A percentile compares a stretch with the other conserved stretches of the same genome.
These are phyloP conservation scores for Astyanax mexicanus DNA, from an alignment of 2,797 vertebrate genomes.

Conservation along the genomic window DNA sequence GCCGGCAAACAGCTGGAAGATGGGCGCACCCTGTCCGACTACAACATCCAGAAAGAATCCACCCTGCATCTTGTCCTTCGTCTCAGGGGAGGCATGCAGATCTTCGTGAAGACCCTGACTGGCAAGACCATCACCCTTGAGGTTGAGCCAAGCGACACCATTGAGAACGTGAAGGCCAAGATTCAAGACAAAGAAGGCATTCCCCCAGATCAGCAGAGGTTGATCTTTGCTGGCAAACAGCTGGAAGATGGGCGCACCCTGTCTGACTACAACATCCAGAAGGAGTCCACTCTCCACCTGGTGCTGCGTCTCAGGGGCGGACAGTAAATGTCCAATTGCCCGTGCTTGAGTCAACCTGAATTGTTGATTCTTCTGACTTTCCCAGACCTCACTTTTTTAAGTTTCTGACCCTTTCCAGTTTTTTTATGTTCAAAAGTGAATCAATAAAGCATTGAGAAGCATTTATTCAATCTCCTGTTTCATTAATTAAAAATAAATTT, in stretches of 20 bases:
- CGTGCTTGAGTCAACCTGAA: not conserved
- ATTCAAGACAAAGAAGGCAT: constrained; percentile 71
- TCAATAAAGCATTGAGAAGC: constrained; percentile 41
- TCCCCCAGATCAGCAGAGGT: constrained; percentile 73
- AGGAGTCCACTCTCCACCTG: constrained; percentile 66
- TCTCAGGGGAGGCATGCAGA: constrained; percentile 71
- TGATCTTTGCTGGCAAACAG: constrained; percentile 68
- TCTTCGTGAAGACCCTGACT: constrained; percentile 53
- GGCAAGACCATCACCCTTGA: constrained; percentile 71
- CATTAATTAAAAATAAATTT: not conserved
- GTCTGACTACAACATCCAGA: constrained; percentile 76
- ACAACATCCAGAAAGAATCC: constrained; percentile 83
- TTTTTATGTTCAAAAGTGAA: not conserved
- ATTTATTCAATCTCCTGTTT: not conserved
- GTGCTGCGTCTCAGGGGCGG: constrained; percentile 65
- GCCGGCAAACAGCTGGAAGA: constrained; percentile 71
- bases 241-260: constrained; percentile 69
- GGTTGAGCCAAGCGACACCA: constrained; percentile 71
- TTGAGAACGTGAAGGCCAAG: constrained; percentile 65
- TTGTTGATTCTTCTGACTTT: not conserved
- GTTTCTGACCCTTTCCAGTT: not conserved
- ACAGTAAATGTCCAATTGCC: constrained; percentile 30
- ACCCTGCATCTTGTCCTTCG: constrained; percentile 81
- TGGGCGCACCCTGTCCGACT: constrained; percentile 63
- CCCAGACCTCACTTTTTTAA: not conserved